Conservation (phyloP, 2,113 vertebrate species). For the Trogon melanurus region DNA sequence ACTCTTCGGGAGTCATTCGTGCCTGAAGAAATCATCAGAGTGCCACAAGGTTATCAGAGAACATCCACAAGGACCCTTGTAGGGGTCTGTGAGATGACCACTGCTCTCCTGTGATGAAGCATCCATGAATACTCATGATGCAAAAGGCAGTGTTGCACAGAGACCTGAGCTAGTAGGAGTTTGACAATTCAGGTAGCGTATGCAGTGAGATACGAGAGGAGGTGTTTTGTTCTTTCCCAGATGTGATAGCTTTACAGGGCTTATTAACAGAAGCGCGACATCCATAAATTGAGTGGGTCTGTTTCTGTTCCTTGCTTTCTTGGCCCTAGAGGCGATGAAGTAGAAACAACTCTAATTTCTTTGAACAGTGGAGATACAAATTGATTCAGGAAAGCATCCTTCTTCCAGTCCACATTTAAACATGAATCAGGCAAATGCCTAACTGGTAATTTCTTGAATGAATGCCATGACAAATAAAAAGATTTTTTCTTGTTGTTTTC, state of each 20-base stretch:
- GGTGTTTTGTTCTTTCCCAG: not conserved
- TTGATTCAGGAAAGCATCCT: not conserved
- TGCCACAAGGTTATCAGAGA: not conserved
- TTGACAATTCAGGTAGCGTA: not conserved
- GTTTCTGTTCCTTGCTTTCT: not conserved
- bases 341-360: not conserved
- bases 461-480: not conserved
- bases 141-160: not conserved
- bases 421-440: not conserved
- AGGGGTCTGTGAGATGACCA: not conserved
- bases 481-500: not conserved
- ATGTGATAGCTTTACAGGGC: not conserved
- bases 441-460: not conserved
- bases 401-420: not conserved
- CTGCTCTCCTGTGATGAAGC: not conserved
- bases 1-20: not conserved
- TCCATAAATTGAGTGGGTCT: not conserved
- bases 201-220: rapidly evolving
- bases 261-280: not conserved
- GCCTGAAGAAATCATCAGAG: not conserved
- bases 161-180: not conserved
- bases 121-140: not conserved
- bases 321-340: not conserved
- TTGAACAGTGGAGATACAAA: not conserved
- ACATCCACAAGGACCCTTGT: not conserved